Evolutionary conservation across 2,113 vertebrate genomes (phyloP), one percentile per base, ranked within the genome.

Genomic region (Pteropus alecto): DNA sequence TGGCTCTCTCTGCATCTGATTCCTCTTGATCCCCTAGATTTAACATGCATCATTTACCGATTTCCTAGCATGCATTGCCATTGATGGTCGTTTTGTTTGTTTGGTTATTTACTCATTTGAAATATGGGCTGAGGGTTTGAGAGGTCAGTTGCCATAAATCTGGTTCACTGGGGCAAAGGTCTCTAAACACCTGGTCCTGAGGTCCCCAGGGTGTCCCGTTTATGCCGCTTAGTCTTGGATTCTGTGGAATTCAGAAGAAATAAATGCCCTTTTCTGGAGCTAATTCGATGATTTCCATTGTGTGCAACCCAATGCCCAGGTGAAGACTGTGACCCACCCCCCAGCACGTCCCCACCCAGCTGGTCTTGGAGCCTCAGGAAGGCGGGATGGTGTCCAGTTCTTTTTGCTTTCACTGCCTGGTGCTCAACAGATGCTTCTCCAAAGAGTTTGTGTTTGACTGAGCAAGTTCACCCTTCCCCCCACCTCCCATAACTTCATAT

Each of bases 191-290:
- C 28, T 61, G 30, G 54, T 16, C 19, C 73, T 1, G 15, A 21
- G 71, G 19, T 73, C 54, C 8, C 22, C 19, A 38, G 30, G 56
- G 24, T 22, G 22, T 7, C 82, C 41, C 79, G 28, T 14, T 54
- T 41, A 38, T 24, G 71, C 68, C 24, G 15, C 54, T 74, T 73
- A 24, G 46, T 73, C 74, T 67, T 77, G 60, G 65, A 81, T 65
- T 60, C 70, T 46, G 12, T 4, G 41, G 65, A 46, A 84, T 88
- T 41, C 38, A 3, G 43, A 43, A 84, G 70, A 43, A 87, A 73
- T 74, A 71, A 73, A 35, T 68, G 46, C 28, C 51, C 74, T 56
- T 82, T 79, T 82, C 71, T 51, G 76, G 54, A 81, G 67, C 48
- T 60, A 15, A 73, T 70, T 12, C 26, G 94, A 56, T 46, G 43